Evolutionary conservation across 2,113 vertebrate genomes (phyloP).

Genomic region (Glaucomys volans): DNA sequence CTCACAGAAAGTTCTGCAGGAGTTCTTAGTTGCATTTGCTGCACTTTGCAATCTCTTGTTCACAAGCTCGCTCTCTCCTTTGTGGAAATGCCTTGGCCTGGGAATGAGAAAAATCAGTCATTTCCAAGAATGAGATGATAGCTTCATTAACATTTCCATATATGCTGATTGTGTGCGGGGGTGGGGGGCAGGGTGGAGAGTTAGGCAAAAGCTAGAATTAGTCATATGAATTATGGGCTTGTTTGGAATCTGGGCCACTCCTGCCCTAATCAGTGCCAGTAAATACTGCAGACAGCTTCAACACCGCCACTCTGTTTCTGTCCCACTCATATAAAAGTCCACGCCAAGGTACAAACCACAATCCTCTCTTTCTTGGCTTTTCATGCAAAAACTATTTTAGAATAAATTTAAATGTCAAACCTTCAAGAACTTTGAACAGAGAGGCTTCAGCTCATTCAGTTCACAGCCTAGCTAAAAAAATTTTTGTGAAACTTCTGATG

Average conservation of each 20-base stretch:
- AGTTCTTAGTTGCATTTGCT: neutral
- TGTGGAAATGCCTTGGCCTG: neutral
- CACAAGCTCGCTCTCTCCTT: neutral
- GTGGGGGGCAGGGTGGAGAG: neutral
- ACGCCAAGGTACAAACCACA: conserved; percentile 76
- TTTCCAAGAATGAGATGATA: neutral
- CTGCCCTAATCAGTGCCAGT: conserved; percentile 58
- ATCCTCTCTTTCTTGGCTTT: conserved; percentile 76
- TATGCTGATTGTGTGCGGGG: neutral
- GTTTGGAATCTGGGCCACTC: conserved; percentile 57
- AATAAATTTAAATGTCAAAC: conserved; percentile 79
- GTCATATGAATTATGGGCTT: conserved; percentile 73
- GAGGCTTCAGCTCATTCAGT: conserved; percentile 57
- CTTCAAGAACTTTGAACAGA: conserved; percentile 67
- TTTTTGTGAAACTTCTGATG: neutral
- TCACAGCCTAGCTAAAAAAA: neutral
- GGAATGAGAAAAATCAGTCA: neutral
- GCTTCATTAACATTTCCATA: conserved; percentile 47
- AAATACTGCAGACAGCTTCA: conserved; percentile 44
- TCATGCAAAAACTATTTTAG: conserved; percentile 81
- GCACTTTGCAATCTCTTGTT: neutral
- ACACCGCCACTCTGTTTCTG: conserved; percentile 63
- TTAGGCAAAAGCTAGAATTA: conserved; percentile 63
- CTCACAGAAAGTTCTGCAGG: neutral
- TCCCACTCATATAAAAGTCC: conserved; percentile 66